Conservation (phyloP, 2,113 vertebrate genomes). For the Gnathonemus echidnorhynchus region DNA sequence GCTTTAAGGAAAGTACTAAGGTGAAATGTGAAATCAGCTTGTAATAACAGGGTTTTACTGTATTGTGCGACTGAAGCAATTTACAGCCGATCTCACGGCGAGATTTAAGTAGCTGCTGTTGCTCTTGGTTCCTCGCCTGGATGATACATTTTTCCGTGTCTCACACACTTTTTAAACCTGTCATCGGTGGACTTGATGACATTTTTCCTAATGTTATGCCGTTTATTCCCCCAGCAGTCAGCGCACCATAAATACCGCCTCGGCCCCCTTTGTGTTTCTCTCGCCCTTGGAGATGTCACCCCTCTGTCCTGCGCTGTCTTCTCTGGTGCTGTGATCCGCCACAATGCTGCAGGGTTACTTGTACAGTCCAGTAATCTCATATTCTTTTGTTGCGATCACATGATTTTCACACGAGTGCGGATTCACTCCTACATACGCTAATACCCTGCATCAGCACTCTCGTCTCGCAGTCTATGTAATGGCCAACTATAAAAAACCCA, state of each 20-base stretch:
- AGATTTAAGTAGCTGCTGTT: not conserved
- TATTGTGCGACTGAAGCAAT: not conserved
- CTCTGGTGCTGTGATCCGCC: not conserved
- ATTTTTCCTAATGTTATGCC: not conserved
- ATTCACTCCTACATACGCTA: not conserved
- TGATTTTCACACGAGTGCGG: not conserved
- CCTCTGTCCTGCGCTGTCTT: not conserved
- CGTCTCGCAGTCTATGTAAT: not conserved
- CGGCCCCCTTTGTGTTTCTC: not conserved
- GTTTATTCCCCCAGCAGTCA: not conserved
- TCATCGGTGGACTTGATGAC: not conserved
- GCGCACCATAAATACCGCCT: not conserved
- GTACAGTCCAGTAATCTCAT: not conserved
- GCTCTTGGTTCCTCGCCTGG: not conserved
- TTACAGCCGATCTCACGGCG: not conserved
- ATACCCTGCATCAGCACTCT: not conserved
- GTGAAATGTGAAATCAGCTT: not conserved
- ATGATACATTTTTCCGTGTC: not conserved
- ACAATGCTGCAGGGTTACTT: not conserved
- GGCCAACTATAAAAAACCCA: not conserved
- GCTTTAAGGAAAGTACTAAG: not conserved
- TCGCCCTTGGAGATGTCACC: not conserved
- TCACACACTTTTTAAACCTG: slow-evolving; percentile 8
- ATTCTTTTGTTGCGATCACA: not conserved
- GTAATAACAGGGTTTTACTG: not conserved